These are phyloP conservation scores for Pseudoatta argentina DNA, from an alignment of 1,140 invertebrate species.

Conservation along the genomic window DNA sequence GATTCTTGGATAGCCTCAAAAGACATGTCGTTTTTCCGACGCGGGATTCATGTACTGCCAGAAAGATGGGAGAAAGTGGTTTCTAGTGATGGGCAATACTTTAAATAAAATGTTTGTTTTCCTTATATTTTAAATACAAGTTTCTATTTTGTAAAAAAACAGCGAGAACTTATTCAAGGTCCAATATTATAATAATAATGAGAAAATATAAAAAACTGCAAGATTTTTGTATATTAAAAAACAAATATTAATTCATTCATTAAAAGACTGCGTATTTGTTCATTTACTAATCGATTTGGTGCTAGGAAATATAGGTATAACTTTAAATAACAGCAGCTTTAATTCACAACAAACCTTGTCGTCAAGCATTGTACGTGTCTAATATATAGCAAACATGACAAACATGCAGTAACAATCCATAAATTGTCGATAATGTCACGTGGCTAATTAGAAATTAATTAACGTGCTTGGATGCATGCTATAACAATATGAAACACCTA, in stretches of 20 bases:
- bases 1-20: no score
- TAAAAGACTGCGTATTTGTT: not conserved
- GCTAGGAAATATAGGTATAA: not conserved
- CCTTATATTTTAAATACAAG: no score
- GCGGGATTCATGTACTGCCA: no score
- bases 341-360: not conserved
- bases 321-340: not conserved
- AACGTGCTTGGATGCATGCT: constrained; percentile 49
- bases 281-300: not conserved
- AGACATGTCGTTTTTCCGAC: no score
- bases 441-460: constrained; percentile 37
- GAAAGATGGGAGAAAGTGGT: no score
- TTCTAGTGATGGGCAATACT: no score
- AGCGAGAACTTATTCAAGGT: no score
- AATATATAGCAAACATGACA: constrained; percentile 10
- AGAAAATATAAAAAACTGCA: not conserved
- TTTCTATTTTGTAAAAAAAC: no score
- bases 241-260: not conserved
- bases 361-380: not conserved
- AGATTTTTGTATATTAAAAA: not conserved
- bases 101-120: no score
- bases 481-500: constrained; percentile 61
- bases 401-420: not conserved
- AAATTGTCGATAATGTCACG: not conserved
- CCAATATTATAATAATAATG: not conserved